Evolutionary conservation across 2,888 invertebrate species (phyloP).

Genomic region (Deilephila porcellus): DNA sequence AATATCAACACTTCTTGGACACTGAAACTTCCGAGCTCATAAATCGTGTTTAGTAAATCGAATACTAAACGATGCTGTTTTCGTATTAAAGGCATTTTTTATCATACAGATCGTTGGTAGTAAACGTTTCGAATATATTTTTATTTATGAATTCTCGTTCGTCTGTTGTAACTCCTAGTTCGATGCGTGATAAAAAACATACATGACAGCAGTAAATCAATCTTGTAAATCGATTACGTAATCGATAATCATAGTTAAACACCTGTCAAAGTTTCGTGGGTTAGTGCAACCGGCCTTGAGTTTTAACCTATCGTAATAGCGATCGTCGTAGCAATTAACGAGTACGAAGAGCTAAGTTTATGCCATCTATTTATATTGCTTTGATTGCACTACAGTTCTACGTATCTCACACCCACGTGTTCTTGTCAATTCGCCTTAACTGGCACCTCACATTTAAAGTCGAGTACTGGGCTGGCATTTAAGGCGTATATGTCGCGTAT

Average conservation of each 20-base stretch:
- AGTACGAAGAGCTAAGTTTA: slow-evolving; percentile 30
- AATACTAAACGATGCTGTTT: too few relatives aligned
- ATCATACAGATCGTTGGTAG: too few relatives aligned
- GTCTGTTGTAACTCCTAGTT: too few relatives aligned
- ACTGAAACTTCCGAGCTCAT: too few relatives aligned
- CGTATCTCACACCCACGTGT: slow-evolving; percentile 60
- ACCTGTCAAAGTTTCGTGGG: slow-evolving; percentile 21
- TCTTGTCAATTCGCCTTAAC: slow-evolving; percentile 42
- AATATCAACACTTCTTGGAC: too few relatives aligned
- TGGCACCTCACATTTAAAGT: slow-evolving; percentile 8
- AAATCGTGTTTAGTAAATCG: too few relatives aligned
- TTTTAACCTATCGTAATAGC: slow-evolving; percentile 3
- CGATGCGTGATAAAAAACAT: too few relatives aligned
- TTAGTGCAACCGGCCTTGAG: background rate
- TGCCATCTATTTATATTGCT: slow-evolving; percentile 49
- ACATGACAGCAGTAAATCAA: background rate
- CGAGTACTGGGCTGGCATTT: background rate
- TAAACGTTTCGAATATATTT: too few relatives aligned
- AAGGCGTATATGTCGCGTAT: background rate
- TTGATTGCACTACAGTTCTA: slow-evolving; percentile 57
- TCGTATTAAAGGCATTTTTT: too few relatives aligned
- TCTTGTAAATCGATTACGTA: slow-evolving; percentile 2
- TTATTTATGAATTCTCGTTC: too few relatives aligned
- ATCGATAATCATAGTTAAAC: slow-evolving; percentile 22
- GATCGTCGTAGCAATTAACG: slow-evolving; percentile 22